Evolutionary conservation across 2,797 vertebrate genomes (phyloP).

Genomic region (Rhinella marina): DNA sequence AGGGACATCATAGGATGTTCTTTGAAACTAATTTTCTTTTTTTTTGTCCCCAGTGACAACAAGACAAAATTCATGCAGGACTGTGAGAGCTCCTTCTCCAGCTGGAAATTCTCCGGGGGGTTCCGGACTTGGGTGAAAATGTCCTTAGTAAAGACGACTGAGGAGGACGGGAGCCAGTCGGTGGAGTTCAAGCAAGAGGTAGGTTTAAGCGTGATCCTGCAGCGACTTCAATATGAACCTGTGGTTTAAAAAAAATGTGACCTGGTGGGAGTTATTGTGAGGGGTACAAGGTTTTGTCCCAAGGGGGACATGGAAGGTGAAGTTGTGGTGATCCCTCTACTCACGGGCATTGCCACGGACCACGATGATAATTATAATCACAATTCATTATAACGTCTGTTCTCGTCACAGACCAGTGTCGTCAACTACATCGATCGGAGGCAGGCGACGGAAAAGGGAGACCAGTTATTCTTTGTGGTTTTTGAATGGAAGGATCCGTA

Average conservation of each 20-base stretch:
- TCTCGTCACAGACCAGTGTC: slow-evolving; percentile 82
- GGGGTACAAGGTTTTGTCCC: too few relatives aligned
- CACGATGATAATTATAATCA: background rate
- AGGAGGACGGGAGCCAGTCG: slow-evolving; percentile 79
- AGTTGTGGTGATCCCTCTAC: background rate
- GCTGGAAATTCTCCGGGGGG: slow-evolving; percentile 96
- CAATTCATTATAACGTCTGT: too few relatives aligned
- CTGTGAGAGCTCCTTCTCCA: slow-evolving; percentile 93
- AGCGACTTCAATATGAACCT: too few relatives aligned
- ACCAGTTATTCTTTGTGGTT: slow-evolving; percentile 92
- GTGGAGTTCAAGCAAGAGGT: slow-evolving; percentile 97
- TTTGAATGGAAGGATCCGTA: slow-evolving; percentile 97
- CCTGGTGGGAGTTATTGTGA: too few relatives aligned
- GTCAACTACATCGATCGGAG: slow-evolving; percentile 94
- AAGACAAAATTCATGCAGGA: slow-evolving; percentile 88
- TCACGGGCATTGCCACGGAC: too few relatives aligned
- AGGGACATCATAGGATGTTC: too few relatives aligned
- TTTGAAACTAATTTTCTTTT: background rate
- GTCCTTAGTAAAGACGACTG: slow-evolving; percentile 91
- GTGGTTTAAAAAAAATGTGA: too few relatives aligned
- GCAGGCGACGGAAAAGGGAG: slow-evolving; percentile 69
- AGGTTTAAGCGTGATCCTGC: background rate
- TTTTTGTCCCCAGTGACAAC: slow-evolving; percentile 74
- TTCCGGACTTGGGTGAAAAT: slow-evolving; percentile 99
- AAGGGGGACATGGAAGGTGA: too few relatives aligned